Evolutionary conservation across 2,113 vertebrate species (phyloP).

Genomic region (Sylvilagus bachmani): DNA sequence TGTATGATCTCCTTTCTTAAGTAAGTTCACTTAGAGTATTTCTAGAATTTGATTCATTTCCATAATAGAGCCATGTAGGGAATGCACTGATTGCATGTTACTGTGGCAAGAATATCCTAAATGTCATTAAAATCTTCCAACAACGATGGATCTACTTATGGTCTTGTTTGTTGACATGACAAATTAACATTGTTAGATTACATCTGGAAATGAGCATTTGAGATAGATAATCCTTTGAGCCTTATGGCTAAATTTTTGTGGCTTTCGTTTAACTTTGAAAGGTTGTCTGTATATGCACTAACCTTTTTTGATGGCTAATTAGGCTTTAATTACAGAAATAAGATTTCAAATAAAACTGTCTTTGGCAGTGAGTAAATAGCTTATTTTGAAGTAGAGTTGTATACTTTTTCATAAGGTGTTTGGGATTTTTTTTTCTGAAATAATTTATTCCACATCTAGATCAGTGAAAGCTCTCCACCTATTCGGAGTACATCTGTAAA

Average conservation of each 20-base stretch:
- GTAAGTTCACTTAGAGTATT: slow-evolving; percentile 85
- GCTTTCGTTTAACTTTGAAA: slow-evolving; percentile 84
- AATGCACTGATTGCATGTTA: slow-evolving; percentile 87
- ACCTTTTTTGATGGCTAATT: slow-evolving; percentile 85
- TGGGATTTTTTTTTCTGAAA: slow-evolving; percentile 58
- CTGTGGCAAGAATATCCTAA: slow-evolving; percentile 84
- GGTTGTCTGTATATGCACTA: slow-evolving; percentile 83
- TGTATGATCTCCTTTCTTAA: slow-evolving; percentile 85
- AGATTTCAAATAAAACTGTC: slow-evolving; percentile 80
- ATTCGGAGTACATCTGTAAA: slow-evolving; percentile 56
- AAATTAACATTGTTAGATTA: slow-evolving; percentile 78
- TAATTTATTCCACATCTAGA: slow-evolving; percentile 76
- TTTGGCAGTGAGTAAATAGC: slow-evolving; percentile 73
- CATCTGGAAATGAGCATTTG: slow-evolving; percentile 81
- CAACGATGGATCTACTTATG: slow-evolving; percentile 78
- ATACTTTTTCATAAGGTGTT: slow-evolving; percentile 67
- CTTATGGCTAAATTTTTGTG: slow-evolving; percentile 81
- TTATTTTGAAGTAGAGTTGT: slow-evolving; percentile 74
- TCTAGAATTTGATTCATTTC: slow-evolving; percentile 85
- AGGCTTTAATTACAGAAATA: slow-evolving; percentile 81
- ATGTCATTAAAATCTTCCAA: slow-evolving; percentile 79
- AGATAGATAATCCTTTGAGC: slow-evolving; percentile 79
- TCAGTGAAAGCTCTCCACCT: slow-evolving; percentile 69
- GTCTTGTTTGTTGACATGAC: slow-evolving; percentile 83
- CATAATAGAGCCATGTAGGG: slow-evolving; percentile 85